Conservation (phyloP, 2,888 invertebrate genomes). For the Mystacides longicornis region DNA sequence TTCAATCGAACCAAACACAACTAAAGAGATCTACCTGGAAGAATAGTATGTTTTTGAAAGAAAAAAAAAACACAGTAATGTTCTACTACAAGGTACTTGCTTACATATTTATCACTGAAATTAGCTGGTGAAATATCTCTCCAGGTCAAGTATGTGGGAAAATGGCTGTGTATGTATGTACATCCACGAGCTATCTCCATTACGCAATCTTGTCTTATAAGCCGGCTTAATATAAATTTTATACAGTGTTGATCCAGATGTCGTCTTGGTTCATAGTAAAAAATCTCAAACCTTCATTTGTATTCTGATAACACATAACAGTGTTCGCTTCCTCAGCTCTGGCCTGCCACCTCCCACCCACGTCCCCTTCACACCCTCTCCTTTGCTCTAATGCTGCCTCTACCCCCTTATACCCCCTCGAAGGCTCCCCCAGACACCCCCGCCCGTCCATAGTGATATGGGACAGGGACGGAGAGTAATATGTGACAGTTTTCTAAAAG, state of each 20-base stretch:
- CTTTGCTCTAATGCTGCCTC: too few relatives aligned
- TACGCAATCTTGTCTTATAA: background rate
- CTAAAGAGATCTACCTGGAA: too few relatives aligned
- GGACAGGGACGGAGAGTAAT: conserved; percentile 4
- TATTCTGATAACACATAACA: conserved; percentile 26
- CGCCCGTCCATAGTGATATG: conserved; percentile 1
- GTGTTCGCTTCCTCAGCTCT: conserved; percentile 25
- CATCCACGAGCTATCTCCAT: background rate
- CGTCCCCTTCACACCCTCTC: background rate
- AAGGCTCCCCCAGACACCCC: background rate
- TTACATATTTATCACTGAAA: too few relatives aligned
- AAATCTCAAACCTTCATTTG: conserved; percentile 25
- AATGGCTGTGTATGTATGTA: background rate
- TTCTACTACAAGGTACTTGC: too few relatives aligned
- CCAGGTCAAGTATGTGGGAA: background rate
- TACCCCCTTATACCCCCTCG: background rate
- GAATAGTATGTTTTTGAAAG: too few relatives aligned
- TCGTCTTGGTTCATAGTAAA: conserved; percentile 22
- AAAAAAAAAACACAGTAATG: too few relatives aligned
- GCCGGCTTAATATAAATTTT: conserved; percentile 4
- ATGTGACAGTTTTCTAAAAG: conserved; percentile 4
- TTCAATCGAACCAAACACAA: too few relatives aligned
- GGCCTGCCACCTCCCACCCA: conserved; percentile 5
- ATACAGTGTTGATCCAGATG: conserved; percentile 18
- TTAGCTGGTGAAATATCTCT: too few relatives aligned